Evolutionary conservation across 1,140 invertebrate genomes (phyloP).

Genomic region (Zaprionus nigranus): DNA sequence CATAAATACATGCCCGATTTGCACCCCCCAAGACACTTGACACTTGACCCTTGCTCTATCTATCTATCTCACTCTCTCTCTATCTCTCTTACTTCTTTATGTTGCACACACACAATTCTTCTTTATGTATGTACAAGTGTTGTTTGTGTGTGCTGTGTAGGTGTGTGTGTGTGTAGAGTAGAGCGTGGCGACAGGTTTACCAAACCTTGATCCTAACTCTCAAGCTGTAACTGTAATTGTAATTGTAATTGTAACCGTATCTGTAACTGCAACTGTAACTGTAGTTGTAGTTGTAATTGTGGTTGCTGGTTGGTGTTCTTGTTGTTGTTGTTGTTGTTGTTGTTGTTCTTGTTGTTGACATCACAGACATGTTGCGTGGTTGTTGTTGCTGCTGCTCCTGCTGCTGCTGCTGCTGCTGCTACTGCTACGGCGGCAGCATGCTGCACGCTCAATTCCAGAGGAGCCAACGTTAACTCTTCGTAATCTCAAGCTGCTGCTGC

Average conservation of each 20-base stretch:
- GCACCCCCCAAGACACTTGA: slow-evolving; percentile 8
- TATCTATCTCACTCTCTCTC: background rate
- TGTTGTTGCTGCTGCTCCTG: slow-evolving; percentile 33
- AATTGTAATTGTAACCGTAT: background rate
- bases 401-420: slow-evolving; percentile 14
- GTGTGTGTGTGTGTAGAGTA: background rate
- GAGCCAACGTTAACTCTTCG: slow-evolving; percentile 75
- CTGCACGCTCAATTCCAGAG: slow-evolving; percentile 59
- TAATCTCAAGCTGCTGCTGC: slow-evolving; percentile 55
- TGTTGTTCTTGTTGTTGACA: slow-evolving; percentile 56
- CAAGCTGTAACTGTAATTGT: background rate
- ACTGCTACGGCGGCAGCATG: slow-evolving; percentile 4
- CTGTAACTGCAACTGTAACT: background rate
- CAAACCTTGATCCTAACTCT: background rate
- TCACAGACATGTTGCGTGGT: slow-evolving; percentile 63
- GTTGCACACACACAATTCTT: slow-evolving; percentile 9
- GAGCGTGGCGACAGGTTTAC: background rate
- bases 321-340: slow-evolving; percentile 8
- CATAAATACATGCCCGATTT: slow-evolving; percentile 43
- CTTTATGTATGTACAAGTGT: slow-evolving; percentile 3
- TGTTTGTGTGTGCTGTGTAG: slow-evolving; percentile 7
- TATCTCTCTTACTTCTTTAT: background rate
- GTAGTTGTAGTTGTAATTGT: background rate
- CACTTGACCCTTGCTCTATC: background rate
- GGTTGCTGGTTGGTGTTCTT: slow-evolving; percentile 13